Percentiles rank a stretch among this genome's conserved stretches.
These are phyloP conservation scores for Sebastes steindachneri DNA, from an alignment of 2,797 vertebrate species.

Conservation along the genomic window DNA sequence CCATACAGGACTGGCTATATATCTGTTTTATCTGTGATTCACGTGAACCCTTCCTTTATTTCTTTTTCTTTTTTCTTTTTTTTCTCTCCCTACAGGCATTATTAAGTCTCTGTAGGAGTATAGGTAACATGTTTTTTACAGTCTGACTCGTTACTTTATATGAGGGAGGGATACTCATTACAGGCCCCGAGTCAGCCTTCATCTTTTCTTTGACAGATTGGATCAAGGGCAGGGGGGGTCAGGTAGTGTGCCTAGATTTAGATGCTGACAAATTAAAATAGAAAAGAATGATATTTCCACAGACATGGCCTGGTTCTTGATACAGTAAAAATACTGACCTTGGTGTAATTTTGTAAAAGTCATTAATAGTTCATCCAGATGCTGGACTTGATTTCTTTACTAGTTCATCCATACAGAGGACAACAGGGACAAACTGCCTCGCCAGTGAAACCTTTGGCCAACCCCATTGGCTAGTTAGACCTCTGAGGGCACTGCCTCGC, in stretches of 20 bases:
- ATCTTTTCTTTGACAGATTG: conserved; percentile 59
- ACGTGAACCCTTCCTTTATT: conserved; percentile 73
- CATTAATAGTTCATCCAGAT: conserved; percentile 58
- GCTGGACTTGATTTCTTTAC: conserved; percentile 18
- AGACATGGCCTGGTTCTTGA: conserved; percentile 1
- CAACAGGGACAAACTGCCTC: conserved; percentile 39
- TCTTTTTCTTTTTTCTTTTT: conserved; percentile 44
- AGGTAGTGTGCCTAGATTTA: conserved; percentile 29
- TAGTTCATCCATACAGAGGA: conserved; percentile 39
- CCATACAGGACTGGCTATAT: conserved; percentile 79
- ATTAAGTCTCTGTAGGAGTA: conserved; percentile 70
- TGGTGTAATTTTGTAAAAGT: conserved; percentile 38
- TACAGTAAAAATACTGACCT: conserved; percentile 19
- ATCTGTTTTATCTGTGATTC: conserved; percentile 79
- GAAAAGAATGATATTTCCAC: conserved; percentile 1
- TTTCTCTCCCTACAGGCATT: conserved; percentile 59
- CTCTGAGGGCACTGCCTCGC: conserved; percentile 58
- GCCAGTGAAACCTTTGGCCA: conserved; percentile 41
- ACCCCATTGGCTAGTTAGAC: conserved; percentile 58
- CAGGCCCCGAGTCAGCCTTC: conserved; percentile 47
- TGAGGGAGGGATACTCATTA: conserved; percentile 62
- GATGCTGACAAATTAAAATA: conserved; percentile 21
- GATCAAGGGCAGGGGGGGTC: conserved; percentile 51
- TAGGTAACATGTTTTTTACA: conserved; percentile 66
- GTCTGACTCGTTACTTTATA: conserved; percentile 67